Evolutionary conservation across 2,797 vertebrate species (phyloP), one percentile per base, ranked within the genome.

Genomic region (Apodemus agrarius): DNA sequence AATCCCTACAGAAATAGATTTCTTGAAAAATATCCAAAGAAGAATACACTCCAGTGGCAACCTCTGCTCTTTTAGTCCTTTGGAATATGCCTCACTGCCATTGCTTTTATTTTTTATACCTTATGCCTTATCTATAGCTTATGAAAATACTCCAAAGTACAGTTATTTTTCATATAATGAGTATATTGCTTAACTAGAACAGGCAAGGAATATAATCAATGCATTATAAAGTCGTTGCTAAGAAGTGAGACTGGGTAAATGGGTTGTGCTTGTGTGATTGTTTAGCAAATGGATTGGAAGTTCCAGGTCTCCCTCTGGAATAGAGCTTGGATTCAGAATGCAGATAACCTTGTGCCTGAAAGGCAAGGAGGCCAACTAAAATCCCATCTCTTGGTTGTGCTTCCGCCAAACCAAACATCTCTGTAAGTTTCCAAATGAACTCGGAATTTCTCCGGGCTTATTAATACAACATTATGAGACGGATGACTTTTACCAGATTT

Each of bases 151-250:
- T 91, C 11, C 3, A 80, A 90, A 93, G 72, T 69, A 76, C 31
- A 63, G 74, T 90, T 91, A 78, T 81, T 94, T 87, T 91, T 52
- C 34, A 84, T 12, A 13, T 79, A n/a, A 61, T n/a, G n/a, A 76
- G 40, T 59, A 21, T 40, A 76, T 5, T 54, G n/a, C 46, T 21
- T 52, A 76, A 46, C 26, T 80, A 16, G 24, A 67, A 46, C 59
- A 12, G 72, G 21, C 40, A 92, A 91, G 52, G 40, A 34, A 59
- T 26, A 5, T 34, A 57, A 57, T 54, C 63, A 61, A 31, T n/a
- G 21, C 14, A 49, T 93, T 49, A 84, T 63, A 17, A 83, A 3
- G 21, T 57, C 79, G 0, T 75, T 63, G 67, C 34, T 91, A 69
- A 90, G 57, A 90, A 90, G 65, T 26, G 43, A 61, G 1, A 46